A percentile compares a stretch with the other conserved stretches of the same genome.
Conservation (phyloP, 2,888 invertebrate species). For the Drosophila kanekoi region DNA sequence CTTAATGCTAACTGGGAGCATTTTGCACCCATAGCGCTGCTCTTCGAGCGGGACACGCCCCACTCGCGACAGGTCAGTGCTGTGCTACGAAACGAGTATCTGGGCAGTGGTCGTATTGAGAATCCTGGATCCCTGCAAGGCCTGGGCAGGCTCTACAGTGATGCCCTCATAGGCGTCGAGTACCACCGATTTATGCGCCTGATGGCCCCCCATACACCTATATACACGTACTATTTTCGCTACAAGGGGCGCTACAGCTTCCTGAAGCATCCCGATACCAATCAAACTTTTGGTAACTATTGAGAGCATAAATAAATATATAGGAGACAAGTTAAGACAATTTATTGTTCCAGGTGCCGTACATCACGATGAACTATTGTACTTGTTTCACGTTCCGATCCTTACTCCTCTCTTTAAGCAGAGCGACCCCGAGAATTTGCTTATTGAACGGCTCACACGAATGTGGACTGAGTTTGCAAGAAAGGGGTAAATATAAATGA, state of each 20-base stretch:
- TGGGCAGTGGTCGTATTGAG: constrained; percentile 56
- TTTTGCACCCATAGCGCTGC: constrained; percentile 81
- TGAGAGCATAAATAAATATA: accelerated
- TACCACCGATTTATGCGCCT: constrained; percentile 87
- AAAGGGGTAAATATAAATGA: constrained; percentile 65
- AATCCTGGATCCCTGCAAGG: constrained; percentile 60
- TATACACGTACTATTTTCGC: constrained; percentile 88
- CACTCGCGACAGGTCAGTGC: constrained; percentile 80
- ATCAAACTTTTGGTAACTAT: constrained; percentile 85
- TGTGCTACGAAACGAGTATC: constrained; percentile 65
- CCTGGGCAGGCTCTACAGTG: constrained; percentile 86
- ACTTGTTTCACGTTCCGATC: constrained; percentile 81
- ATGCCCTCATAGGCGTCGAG: constrained; percentile 87
- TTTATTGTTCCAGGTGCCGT: constrained; percentile 81
- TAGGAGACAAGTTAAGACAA: accelerated
- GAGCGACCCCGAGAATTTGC: constrained; percentile 84
- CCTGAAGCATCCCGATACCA: constrained; percentile 83
- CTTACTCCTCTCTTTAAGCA: constrained; percentile 81
- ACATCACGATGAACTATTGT: constrained; percentile 86
- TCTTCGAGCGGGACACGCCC: constrained; percentile 82
- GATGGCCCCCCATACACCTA: constrained; percentile 86
- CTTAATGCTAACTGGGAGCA: constrained; percentile 77
- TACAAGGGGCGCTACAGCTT: constrained; percentile 88
- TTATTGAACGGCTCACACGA: constrained; percentile 84
- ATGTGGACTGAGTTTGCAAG: constrained; percentile 85